Base-by-base conservation (phyloP, 2,113 vertebrate species). In the Sander lucioperca region DNA sequence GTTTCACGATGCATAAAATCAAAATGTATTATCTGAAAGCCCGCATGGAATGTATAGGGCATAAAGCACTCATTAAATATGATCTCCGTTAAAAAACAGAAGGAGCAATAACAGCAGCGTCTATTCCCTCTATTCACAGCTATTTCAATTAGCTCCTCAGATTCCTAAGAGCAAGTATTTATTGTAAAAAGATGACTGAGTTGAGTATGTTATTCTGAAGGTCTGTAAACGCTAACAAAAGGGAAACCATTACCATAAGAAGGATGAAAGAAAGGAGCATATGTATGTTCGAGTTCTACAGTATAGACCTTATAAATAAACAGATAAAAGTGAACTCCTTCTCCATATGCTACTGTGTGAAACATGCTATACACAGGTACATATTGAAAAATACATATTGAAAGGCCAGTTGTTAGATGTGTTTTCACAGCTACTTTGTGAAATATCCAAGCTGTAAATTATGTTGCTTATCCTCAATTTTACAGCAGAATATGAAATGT, bases 161-260 rank as follows among this genome's bases (percentile, higher is more conserved):
- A 64, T 33, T 73, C 50, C 53, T 61, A 36, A 51, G 18, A 51
- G 68, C 57, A 66, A 51, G 80, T 61, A 73, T 80, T 63, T 66
- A 65, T 89, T 80, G 67, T 74, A 14, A 79, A 65, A 65, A 48
- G 66, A 88, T 72, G 68, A 89, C 83, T 76, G 36, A 77, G 36
- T 61, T 82, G 57, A 27, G 58, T 69, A 50, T 77, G 68, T 74
- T 80, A 51, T 79, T 85, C 64, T 79, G 59, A 69, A 65, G 79
- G 69, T 80, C 53, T 66, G 74, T 79, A 70, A 77, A 65, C 12
- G 53, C 16, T 71, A 59, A 67, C 51, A 83, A 45, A 19, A 71
- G 45, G 8, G 39, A 57, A 39, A 58, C 11, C 2, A 6, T 21
- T 21, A 23, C 47, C 72, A 59, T 43, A 14, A 54, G 21, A 48